A percentile compares a stretch with the other conserved stretches of the same genome.
These are phyloP conservation scores for Acrossocheilus wenchowensis DNA, from an alignment of 2,797 vertebrate genomes.

Conservation along the genomic window DNA sequence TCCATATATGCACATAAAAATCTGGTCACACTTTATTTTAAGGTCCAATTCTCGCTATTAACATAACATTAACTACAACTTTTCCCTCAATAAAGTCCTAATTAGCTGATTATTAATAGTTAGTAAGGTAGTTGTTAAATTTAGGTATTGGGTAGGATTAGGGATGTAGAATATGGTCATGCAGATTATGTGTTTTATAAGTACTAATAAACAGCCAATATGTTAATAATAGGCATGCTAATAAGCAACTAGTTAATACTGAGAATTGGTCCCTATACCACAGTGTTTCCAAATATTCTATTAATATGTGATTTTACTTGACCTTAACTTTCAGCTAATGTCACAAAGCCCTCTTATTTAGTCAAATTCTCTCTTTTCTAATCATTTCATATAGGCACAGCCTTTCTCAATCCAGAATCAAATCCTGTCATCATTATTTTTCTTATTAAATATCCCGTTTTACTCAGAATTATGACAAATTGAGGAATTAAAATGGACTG, in stretches of 20 bases:
- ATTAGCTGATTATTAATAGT: background rate
- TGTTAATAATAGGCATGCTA: background rate
- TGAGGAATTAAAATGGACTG: background rate
- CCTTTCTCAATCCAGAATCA: background rate
- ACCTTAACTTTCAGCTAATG: background rate
- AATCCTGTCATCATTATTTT: background rate
- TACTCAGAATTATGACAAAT: background rate
- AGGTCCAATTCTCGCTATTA: background rate
- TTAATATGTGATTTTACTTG: background rate
- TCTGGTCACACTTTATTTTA: background rate
- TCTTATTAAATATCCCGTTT: background rate
- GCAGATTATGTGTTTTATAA: background rate
- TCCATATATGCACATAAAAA: background rate
- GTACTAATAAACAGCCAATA: background rate
- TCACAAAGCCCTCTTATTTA: background rate
- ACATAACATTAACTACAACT: background rate
- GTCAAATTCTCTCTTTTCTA: background rate
- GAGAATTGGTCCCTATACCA: background rate
- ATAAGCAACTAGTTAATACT: background rate
- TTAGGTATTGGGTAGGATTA: background rate
- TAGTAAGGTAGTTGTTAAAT: background rate
- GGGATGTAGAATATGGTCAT: background rate
- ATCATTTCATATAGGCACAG: background rate
- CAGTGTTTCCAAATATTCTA: background rate
- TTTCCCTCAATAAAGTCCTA: background rate